Conservation (phyloP, 2,888 invertebrate genomes). For the Autographa gamma region DNA sequence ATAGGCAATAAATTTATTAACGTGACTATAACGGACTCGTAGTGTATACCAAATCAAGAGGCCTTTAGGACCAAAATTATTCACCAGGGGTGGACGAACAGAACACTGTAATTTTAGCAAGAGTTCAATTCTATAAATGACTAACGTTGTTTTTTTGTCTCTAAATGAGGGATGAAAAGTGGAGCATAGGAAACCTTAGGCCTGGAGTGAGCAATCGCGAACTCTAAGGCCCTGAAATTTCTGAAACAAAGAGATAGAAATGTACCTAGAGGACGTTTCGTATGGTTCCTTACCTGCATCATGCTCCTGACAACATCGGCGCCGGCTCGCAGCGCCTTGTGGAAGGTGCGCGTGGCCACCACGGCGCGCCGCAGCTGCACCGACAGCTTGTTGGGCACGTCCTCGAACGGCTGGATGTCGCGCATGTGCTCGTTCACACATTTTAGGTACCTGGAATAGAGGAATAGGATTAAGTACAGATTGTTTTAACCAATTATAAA, state of each 20-base stretch:
- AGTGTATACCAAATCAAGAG: not conserved
- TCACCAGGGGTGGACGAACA: not conserved
- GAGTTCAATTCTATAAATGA: too few relatives aligned
- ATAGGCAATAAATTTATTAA: not conserved
- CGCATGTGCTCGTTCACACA: conserved; percentile 98
- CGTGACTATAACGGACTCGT: not conserved
- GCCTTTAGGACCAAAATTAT: not conserved
- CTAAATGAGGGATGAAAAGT: too few relatives aligned
- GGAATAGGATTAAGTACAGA: not conserved
- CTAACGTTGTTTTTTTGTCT: too few relatives aligned
- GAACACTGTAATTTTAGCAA: too few relatives aligned
- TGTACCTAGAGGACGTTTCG: too few relatives aligned
- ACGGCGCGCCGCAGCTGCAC: conserved; percentile 97
- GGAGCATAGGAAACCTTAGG: too few relatives aligned
- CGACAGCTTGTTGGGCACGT: conserved; percentile 97
- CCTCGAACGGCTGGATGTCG: conserved; percentile 97
- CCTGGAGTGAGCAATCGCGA: too few relatives aligned
- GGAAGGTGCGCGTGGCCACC: conserved; percentile 97
- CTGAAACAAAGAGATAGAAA: too few relatives aligned
- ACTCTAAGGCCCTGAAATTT: too few relatives aligned
- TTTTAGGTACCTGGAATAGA: conserved; percentile 91
- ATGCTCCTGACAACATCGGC: conserved; percentile 94
- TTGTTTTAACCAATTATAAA: too few relatives aligned
- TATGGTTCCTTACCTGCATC: conserved; percentile 90
- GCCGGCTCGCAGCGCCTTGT: conserved; percentile 95